These are phyloP conservation scores for Hymenochirus boettgeri DNA, from an alignment of 2,113 vertebrate species.

Conservation along the genomic window DNA sequence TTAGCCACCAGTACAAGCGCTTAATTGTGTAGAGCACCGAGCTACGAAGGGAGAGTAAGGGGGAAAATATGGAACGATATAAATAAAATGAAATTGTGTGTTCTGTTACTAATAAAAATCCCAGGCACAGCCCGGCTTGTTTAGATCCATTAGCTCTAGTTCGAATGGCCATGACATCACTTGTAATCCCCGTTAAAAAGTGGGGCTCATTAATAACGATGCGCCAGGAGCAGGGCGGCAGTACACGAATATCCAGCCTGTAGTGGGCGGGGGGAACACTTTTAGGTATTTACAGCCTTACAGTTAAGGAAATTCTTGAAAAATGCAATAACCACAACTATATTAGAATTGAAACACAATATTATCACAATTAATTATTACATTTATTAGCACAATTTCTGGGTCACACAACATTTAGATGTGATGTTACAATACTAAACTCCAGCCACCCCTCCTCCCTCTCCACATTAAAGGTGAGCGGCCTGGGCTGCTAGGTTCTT, in stretches of 20 bases:
- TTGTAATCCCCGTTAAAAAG: not conserved
- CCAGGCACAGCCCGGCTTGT: conserved; percentile 55
- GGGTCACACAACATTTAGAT: too few species aligned
- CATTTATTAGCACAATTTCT: too few species aligned
- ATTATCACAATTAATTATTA: too few species aligned
- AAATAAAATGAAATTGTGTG: conserved; percentile 15
- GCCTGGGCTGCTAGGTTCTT: too few species aligned
- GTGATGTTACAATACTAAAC: too few species aligned
- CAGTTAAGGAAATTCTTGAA: too few species aligned
- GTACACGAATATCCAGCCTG: not conserved
- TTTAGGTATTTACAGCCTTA: too few species aligned
- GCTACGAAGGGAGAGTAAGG: conserved; percentile 51
- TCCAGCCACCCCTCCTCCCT: too few species aligned
- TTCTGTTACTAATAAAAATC: conserved; percentile 52
- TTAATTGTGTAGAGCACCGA: conserved; percentile 78
- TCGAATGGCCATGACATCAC: conserved; percentile 18
- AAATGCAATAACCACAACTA: too few species aligned
- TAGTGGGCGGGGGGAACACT: not conserved
- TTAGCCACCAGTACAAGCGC: conserved; percentile 90
- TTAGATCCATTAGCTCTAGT: conserved; percentile 20
- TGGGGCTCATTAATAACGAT: conserved; percentile 16
- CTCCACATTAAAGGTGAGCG: too few species aligned
- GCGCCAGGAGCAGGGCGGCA: too few species aligned
- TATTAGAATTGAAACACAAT: too few species aligned
- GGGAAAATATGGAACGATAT: conserved; percentile 42